Conservation (phyloP, 1,140 invertebrate species). For the Paramacrobiotus metropolitanus region DNA sequence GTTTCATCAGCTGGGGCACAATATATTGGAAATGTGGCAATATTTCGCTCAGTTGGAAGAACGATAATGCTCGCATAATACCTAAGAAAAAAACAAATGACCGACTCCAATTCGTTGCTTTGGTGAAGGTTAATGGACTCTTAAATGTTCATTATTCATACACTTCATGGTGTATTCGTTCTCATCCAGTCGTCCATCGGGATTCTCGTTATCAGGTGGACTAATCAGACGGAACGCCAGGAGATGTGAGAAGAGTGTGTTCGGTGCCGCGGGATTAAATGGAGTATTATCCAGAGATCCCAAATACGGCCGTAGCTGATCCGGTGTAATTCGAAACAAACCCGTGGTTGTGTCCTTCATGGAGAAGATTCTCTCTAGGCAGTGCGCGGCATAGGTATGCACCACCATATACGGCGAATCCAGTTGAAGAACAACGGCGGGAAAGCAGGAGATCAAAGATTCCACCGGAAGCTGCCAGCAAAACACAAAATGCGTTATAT, state of each 20-base stretch:
- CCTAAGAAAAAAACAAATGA: constrained; percentile 28
- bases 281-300: too few relatives aligned
- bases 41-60: constrained; percentile 52
- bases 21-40: constrained; percentile 51
- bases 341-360: constrained; percentile 34
- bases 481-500: too few relatives aligned
- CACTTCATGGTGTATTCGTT: constrained; percentile 94
- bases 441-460: constrained; percentile 42
- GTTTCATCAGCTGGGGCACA: constrained; percentile 56
- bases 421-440: constrained; percentile 47
- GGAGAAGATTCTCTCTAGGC: constrained; percentile 64
- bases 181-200: constrained; percentile 27
- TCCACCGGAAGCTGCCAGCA: constrained; percentile 50
- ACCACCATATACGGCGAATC: constrained; percentile 52
- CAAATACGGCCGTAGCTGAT: constrained; percentile 23
- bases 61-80: constrained; percentile 61
- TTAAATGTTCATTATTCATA: too few relatives aligned
- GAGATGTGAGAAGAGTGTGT: constrained; percentile 46
- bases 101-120: constrained; percentile 5
- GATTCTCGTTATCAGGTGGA: constrained; percentile 31
- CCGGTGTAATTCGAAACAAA: constrained; percentile 15
- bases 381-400: constrained; percentile 75
- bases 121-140: too few relatives aligned
- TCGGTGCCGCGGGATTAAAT: too few relatives aligned
- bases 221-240: constrained; percentile 42